Evolutionary conservation across 1,140 invertebrate species (phyloP), one percentile per base, ranked within the genome.

Genomic region (Probaryconus sp.): DNA sequence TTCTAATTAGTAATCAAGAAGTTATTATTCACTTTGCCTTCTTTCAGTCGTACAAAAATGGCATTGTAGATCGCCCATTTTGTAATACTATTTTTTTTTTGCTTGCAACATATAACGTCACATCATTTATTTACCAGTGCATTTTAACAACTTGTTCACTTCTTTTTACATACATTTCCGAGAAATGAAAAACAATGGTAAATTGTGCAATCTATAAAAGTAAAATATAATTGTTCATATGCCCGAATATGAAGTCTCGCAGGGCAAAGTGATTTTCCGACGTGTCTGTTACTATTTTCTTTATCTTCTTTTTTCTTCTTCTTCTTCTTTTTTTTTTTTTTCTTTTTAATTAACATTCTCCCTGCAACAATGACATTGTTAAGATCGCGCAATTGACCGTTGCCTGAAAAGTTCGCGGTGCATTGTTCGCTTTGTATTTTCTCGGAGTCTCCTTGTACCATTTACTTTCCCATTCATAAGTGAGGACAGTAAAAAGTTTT

Each of bases 361-460:
- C 33, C 56, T 45, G 26, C 50, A 68, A 74, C 71, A 63, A 74
- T 74, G 71, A 74, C 48, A 68, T 51, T 51, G 71, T 74, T 61
- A 14, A 35, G 56, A 74, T 68, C 71, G 56, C 63, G 71, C 71
- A 69, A 75, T 75, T 69, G 64, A 56, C 58, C 58, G 71, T 51
- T 60, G 63, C 38, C 70, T 63, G 55, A 56, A 61, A 67, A 74
- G 55, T 33, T 55, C 28, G 55, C 16, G 47, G 48, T 33, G 35
- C 38, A 69, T 76, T 71, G 63, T 76, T 67, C 56, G 63, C 35
- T 72, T 69, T 72, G 68, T 68, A 64, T 73, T 79, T 79, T 79
- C 71, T 60, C 28, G 43, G 53, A 21, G 33, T 79, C 65, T 58
- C 71, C 74, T 80, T 79, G 77, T 76, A 38, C 68, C 63, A 77